Evolutionary conservation across 2,888 invertebrate genomes (phyloP).

Genomic region (Thyatira batis): DNA sequence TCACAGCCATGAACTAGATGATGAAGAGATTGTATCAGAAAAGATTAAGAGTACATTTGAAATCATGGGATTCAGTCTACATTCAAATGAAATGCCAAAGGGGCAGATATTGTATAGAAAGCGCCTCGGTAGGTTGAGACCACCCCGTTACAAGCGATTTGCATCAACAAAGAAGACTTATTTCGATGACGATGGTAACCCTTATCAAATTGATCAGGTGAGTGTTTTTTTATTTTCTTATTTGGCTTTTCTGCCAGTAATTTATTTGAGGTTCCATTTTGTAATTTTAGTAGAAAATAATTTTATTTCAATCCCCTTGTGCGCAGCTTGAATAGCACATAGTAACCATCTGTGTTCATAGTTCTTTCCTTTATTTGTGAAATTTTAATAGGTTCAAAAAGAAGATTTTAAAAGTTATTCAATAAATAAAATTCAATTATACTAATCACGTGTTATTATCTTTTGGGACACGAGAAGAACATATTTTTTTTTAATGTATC

Average conservation of each 20-base stretch:
- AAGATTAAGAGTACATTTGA: slow-evolving; percentile 85
- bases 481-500: too few relatives aligned
- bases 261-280: not conserved
- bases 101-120: slow-evolving; percentile 86
- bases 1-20: slow-evolving; percentile 81
- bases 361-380: too few relatives aligned
- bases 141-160: slow-evolving; percentile 63
- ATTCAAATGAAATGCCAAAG: slow-evolving; percentile 56
- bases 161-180: slow-evolving; percentile 80
- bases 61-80: slow-evolving; percentile 82
- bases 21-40: slow-evolving; percentile 75
- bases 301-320: too few relatives aligned
- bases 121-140: slow-evolving; percentile 81
- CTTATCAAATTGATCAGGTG: slow-evolving; percentile 63
- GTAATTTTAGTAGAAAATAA: too few relatives aligned
- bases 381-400: not conserved
- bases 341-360: too few relatives aligned
- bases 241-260: not conserved
- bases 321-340: too few relatives aligned
- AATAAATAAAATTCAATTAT: not conserved
- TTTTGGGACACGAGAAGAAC: too few relatives aligned
- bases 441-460: too few relatives aligned
- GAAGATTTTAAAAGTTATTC: not conserved
- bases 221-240: slow-evolving; percentile 6
- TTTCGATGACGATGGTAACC: slow-evolving; percentile 86